These are phyloP conservation scores for Chondrilla cf. caribensis DNA, from an alignment of 37 sponge, comb jelly and placozoan species.

Conservation along the genomic window DNA sequence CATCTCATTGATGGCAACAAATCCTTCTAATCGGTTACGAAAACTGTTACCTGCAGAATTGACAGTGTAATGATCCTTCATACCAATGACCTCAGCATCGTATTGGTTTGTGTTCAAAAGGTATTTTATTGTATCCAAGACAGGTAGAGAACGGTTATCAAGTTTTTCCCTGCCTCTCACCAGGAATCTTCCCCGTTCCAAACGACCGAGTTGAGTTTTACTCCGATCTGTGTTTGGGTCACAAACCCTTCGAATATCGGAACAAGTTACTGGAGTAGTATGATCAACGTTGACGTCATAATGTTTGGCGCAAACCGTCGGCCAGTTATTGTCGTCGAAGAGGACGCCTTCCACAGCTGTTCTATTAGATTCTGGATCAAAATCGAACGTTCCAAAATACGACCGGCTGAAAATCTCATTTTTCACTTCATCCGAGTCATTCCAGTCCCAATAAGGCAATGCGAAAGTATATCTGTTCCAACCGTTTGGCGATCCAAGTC, in stretches of 20 bases:
- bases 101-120: not conserved
- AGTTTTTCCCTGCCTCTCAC: not conserved
- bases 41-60: not conserved
- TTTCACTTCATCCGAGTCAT: not conserved
- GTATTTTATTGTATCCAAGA: too few species aligned
- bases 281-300: not conserved
- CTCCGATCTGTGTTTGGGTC: not conserved
- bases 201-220: too few species aligned
- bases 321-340: conserved; percentile 1
- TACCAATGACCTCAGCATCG: too few species aligned
- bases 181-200: too few species aligned
- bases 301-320: not conserved
- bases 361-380: not conserved
- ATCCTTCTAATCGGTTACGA: conserved; percentile 2
- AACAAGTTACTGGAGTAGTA: not conserved
- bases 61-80: not conserved
- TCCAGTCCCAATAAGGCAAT: conserved; percentile 44
- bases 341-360: not conserved
- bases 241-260: not conserved
- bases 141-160: not conserved
- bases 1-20: not conserved
- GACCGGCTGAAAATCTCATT: not conserved
- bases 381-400: not conserved
- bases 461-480: conserved; percentile 6
- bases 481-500: not conserved